A percentile compares a stretch with the other conserved stretches of the same genome.
Conservation (phyloP, 2,888 invertebrate species). For the Epinotia ramella region DNA sequence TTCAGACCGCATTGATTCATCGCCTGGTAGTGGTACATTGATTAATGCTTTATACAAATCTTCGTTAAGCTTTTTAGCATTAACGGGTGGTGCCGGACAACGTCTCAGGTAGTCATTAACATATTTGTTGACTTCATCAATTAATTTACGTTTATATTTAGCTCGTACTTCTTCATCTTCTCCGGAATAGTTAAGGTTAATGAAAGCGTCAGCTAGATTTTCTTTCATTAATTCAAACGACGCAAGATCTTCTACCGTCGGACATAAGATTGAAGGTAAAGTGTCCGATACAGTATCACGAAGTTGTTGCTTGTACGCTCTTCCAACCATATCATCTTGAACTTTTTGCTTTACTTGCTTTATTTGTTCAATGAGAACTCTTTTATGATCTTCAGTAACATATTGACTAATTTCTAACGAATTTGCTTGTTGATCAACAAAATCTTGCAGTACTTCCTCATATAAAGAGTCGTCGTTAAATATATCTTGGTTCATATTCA, state of each 20-base stretch:
- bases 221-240: slow-evolving; percentile 65
- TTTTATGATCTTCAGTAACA: slow-evolving; percentile 51
- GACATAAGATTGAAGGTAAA: slow-evolving; percentile 53
- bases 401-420: slow-evolving; percentile 49
- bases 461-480: slow-evolving; percentile 62
- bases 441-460: slow-evolving; percentile 59
- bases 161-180: slow-evolving; percentile 52
- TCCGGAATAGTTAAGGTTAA: slow-evolving; percentile 61
- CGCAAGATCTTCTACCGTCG: slow-evolving; percentile 56
- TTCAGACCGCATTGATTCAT: slow-evolving; percentile 59
- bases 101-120: slow-evolving; percentile 61
- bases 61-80: slow-evolving; percentile 55
- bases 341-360: slow-evolving; percentile 54
- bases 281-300: slow-evolving; percentile 59
- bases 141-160: slow-evolving; percentile 59
- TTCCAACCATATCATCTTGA: slow-evolving; percentile 55
- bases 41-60: slow-evolving; percentile 60
- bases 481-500: slow-evolving; percentile 63
- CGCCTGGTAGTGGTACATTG: slow-evolving; percentile 59
- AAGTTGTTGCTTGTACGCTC: slow-evolving; percentile 62
- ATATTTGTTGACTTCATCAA: slow-evolving; percentile 60
- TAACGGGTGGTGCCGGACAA: slow-evolving; percentile 55
- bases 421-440: slow-evolving; percentile 57
- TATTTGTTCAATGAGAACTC: slow-evolving; percentile 51
- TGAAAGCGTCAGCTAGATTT: slow-evolving; percentile 66